These are phyloP conservation scores for Heliconius hewitsoni DNA, from an alignment of 1,140 invertebrate genomes.

Conservation along the genomic window DNA sequence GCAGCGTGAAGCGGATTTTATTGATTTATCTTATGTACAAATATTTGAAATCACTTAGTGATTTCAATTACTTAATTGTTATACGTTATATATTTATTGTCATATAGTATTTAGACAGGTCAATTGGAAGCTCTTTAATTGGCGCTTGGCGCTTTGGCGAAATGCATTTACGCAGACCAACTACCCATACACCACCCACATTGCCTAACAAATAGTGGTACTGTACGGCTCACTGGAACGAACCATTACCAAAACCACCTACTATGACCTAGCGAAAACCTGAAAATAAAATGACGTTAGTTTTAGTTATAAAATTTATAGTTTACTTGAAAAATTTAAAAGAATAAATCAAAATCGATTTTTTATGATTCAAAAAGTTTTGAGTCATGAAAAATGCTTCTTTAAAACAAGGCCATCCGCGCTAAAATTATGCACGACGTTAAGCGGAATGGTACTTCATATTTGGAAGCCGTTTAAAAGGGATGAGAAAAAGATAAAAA, in stretches of 20 bases:
- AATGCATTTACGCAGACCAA: not conserved
- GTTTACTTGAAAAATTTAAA: too few species aligned
- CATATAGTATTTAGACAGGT: not conserved
- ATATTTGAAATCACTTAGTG: not conserved
- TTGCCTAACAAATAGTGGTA: too few species aligned
- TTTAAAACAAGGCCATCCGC: not conserved
- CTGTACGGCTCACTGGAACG: not conserved
- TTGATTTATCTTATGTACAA: too few species aligned
- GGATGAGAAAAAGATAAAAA: conserved; percentile 15
- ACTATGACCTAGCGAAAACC: not conserved
- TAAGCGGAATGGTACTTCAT: not conserved
- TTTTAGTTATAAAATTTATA: not conserved
- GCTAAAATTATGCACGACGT: not conserved
- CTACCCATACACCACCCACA: too few species aligned
- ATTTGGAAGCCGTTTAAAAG: conserved; percentile 13
- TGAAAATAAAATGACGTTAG: not conserved
- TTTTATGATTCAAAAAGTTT: too few species aligned
- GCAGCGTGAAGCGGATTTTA: too few species aligned
- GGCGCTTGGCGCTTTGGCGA: not conserved
- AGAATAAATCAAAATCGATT: too few species aligned
- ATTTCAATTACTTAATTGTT: not conserved
- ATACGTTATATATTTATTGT: not conserved
- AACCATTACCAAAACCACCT: not conserved
- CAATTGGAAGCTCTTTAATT: not conserved
- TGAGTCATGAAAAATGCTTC: not conserved